Conservation (phyloP, 1,140 invertebrate species). For the Dolichoris vasculosae region DNA sequence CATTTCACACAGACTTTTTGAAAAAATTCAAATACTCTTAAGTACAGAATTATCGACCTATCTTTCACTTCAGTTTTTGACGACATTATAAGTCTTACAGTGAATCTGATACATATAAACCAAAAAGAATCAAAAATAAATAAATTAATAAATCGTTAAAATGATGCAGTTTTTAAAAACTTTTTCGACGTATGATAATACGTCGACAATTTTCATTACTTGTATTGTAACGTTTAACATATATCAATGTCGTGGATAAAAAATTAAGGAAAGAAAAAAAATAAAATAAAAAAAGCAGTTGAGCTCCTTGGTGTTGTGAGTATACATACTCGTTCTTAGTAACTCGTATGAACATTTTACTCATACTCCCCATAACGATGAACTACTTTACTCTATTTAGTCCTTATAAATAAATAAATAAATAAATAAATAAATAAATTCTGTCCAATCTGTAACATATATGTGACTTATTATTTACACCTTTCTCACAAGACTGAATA, state of each 20-base stretch:
- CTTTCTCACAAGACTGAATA: neutral
- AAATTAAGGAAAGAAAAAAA: slow-evolving; percentile 54
- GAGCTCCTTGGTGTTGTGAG: slow-evolving; percentile 74
- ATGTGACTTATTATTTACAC: slow-evolving; percentile 33
- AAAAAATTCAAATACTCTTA: slow-evolving; percentile 23
- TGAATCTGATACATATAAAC: slow-evolving; percentile 48
- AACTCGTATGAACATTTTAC: slow-evolving; percentile 74
- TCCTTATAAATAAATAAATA: slow-evolving; percentile 72
- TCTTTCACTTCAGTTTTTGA: slow-evolving; percentile 46
- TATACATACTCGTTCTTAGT: slow-evolving; percentile 74
- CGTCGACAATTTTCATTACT: slow-evolving; percentile 61
- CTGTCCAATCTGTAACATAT: slow-evolving; percentile 68
- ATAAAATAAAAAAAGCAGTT: slow-evolving; percentile 60
- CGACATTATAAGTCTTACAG: slow-evolving; percentile 28
- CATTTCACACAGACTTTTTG: neutral
- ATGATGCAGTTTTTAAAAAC: slow-evolving; percentile 52
- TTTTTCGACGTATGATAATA: slow-evolving; percentile 51
- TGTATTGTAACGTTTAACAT: slow-evolving; percentile 72
- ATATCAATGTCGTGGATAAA: slow-evolving; percentile 73
- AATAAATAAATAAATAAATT: slow-evolving; percentile 74
- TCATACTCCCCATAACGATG: slow-evolving; percentile 74
- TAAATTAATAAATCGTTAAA: slow-evolving; percentile 50
- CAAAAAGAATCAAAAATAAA: slow-evolving; percentile 45
- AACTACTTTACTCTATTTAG: slow-evolving; percentile 74
- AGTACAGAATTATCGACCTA: slow-evolving; percentile 13